These are phyloP conservation scores for Pyrocephalus nanus DNA, from an alignment of 2,797 vertebrate genomes.

Conservation along the genomic window DNA sequence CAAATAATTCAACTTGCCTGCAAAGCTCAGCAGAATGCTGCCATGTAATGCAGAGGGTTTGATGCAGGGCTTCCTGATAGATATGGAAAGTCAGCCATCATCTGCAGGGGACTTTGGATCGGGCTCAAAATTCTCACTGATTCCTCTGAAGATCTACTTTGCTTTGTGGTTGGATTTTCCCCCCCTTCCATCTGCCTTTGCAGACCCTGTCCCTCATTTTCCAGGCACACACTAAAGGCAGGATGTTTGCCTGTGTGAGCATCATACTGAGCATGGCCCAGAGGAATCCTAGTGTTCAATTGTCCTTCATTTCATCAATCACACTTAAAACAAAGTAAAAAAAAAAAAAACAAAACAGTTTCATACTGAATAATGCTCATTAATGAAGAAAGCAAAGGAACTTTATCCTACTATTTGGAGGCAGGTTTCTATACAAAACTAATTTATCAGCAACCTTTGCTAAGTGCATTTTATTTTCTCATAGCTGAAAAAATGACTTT, in stretches of 20 bases:
- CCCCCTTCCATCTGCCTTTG: fast-evolving
- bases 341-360: fast-evolving
- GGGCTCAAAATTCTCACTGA: neutral
- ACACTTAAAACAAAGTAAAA: neutral
- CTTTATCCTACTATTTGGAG: neutral
- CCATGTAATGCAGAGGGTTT: neutral
- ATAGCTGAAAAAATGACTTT: neutral
- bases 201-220: neutral
- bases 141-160: neutral
- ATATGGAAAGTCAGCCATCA: neutral
- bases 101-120: neutral
- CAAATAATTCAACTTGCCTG: neutral
- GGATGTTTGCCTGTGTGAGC: neutral
- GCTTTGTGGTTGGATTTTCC: neutral
- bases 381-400: neutral
- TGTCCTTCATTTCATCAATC: neutral
- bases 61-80: neutral
- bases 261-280: neutral
- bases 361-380: neutral
- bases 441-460: neutral
- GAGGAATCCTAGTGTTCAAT: neutral
- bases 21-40: neutral
- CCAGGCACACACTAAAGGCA: neutral
- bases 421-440: neutral
- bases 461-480: neutral